phyloP scores from a whole-genome alignment of 2,113 vertebrate species.

The Sapajus apella region DNA sequence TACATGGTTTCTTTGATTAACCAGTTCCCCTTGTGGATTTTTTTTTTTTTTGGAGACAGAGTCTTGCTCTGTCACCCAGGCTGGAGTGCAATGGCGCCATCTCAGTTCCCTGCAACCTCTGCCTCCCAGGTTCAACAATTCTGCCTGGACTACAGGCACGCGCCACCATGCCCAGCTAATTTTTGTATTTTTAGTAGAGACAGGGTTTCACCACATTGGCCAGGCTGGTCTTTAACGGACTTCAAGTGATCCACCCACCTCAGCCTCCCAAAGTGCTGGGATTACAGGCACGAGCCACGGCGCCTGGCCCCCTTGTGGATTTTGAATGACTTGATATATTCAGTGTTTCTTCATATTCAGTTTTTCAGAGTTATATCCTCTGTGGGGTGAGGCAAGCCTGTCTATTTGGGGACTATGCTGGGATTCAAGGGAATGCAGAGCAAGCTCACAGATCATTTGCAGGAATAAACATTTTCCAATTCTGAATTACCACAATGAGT shows the following conservation, averaged over 20 bases:
- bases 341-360: neutral
- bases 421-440: neutral
- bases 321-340: neutral
- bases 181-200: neutral
- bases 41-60: neutral
- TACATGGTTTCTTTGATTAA: constrained; percentile 13
- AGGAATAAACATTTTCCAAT: neutral
- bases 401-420: neutral
- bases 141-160: neutral
- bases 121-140: neutral
- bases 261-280: neutral
- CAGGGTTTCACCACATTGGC: neutral
- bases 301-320: neutral
- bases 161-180: too few relatives aligned
- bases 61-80: neutral
- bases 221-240: neutral
- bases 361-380: neutral
- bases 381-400: neutral
- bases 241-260: neutral
- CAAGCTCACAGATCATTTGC: neutral
- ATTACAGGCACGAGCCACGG: neutral
- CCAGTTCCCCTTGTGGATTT: neutral
- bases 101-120: neutral
- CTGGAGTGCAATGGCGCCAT: neutral
- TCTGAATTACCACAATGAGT: neutral